Conservation (phyloP, 2,888 invertebrate genomes). For the Watsonalla cultraria region DNA sequence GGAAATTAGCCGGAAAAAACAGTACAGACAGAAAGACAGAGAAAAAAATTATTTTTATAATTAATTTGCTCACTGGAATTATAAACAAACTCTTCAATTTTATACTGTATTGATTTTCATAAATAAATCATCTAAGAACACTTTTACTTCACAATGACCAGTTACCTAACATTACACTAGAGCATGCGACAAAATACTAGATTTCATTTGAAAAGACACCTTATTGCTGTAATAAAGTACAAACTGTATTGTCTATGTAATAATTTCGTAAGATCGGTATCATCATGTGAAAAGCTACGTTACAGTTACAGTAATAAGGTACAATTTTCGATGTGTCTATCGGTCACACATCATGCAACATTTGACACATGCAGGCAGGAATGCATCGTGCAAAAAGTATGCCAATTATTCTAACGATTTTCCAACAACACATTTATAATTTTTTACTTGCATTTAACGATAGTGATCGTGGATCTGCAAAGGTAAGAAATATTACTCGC, state of each 20-base stretch:
- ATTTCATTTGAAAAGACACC: neutral
- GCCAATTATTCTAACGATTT: neutral
- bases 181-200: neutral
- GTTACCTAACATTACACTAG: neutral
- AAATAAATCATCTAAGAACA: too few relatives aligned
- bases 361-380: constrained; percentile 10
- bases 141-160: neutral
- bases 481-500: too few relatives aligned
- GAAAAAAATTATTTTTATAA: too few relatives aligned
- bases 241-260: neutral
- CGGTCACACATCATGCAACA: constrained; percentile 3
- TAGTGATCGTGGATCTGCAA: too few relatives aligned
- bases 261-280: neutral
- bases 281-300: neutral
- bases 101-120: too few relatives aligned
- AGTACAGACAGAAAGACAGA: too few relatives aligned
- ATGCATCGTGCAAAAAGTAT: constrained; percentile 5
- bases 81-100: too few relatives aligned
- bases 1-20: too few relatives aligned
- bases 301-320: neutral
- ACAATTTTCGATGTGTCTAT: neutral
- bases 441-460: too few relatives aligned
- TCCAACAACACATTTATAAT: neutral
- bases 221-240: neutral
- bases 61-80: too few relatives aligned